Base-by-base conservation (phyloP, 92 coral and sea anemone genomes). In the Parazoanthus atlanticus region DNA sequence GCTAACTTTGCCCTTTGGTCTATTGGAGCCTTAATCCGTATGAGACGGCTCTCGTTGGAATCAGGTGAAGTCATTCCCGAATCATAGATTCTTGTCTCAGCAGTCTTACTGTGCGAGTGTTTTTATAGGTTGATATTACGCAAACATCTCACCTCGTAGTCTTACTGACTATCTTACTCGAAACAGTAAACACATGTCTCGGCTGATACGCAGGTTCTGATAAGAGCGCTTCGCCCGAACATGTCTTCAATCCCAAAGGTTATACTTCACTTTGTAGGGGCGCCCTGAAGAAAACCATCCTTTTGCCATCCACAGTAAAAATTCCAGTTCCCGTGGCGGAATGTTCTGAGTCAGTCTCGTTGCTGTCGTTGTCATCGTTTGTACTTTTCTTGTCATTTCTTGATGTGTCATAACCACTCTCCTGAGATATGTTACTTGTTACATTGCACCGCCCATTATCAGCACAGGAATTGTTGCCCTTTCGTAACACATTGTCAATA, bases 231-330 rank as follows among this genome's bases (percentile, higher is more conserved):
- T 43, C 36, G 4, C 43, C 25, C 30, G 23, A 28, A 19, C 11
- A 3, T 2, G 28, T 34, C n/a, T 41, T 26, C 10, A 1, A 7
- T 43, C 49, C 25, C 81, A 21, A 4, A 47, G 30, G 83, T 52
- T 83, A 92, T 72, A 92, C 93, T 58, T 90, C 94, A 65, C 94
- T 92, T 16, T 90, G 93, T 26, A 92, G 76, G 26, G 94, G 88
- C 73, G 90, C 90, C 25, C 94, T 86, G 69, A 88, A 90, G 76
- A 80, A 90, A 56, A 91, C 86, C 13, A 84, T 47, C 89, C 88
- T 92, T 78, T 85, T 90, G 2, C 80, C 88, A 36, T 85, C 89
- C 29, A 75, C 84, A 41, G 75, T 31, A 30, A 75, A 70, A 7
- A 86, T 80, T 28, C 87, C 70, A 43, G 94, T 66, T 74, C 46